Evolutionary conservation across 2,113 vertebrate genomes (phyloP).

Genomic region (Perccottus glenii): DNA sequence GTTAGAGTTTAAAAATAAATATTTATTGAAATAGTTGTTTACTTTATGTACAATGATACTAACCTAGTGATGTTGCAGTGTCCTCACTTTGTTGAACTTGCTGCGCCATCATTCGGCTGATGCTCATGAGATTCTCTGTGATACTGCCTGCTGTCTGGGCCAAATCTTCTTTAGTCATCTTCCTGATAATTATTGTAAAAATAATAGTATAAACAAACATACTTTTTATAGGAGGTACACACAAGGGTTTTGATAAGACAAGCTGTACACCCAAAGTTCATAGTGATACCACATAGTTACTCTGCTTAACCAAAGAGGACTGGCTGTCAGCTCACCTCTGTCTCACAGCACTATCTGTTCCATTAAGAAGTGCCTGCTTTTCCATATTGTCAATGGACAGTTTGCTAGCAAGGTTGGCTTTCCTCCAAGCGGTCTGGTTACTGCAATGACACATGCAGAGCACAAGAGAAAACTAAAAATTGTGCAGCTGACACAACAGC

Average conservation of each 20-base stretch:
- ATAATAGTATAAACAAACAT: not conserved
- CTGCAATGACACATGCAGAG: conserved; percentile 66
- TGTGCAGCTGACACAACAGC: not conserved
- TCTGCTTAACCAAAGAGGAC: not conserved
- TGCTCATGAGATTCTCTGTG: conserved; percentile 93
- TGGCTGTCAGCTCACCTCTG: conserved; percentile 82
- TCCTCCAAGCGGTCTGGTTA: conserved; percentile 96
- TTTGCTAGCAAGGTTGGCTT: conserved; percentile 94
- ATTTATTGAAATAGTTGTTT: no score
- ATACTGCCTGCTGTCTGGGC: conserved; percentile 89
- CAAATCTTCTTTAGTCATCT: conserved; percentile 89
- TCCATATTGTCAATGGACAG: conserved; percentile 93
- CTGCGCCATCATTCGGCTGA: conserved; percentile 97
- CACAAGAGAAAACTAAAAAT: conserved; percentile 4
- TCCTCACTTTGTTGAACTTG: conserved; percentile 95
- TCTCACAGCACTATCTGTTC: conserved; percentile 78
- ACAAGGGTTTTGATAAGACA: not conserved
- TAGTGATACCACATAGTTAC: not conserved
- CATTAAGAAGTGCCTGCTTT: conserved; percentile 89
- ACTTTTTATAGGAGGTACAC: not conserved
- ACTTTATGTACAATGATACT: conserved; percentile 11
- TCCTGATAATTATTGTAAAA: conserved; percentile 62
- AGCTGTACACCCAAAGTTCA: not conserved
- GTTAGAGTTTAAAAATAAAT: no score
- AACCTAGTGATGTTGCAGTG: conserved; percentile 88